Percentiles rank a stretch among this genome's conserved stretches.
These are phyloP conservation scores for Psilopsiagon aurifrons DNA, from an alignment of 2,113 vertebrate species.

Conservation along the genomic window DNA sequence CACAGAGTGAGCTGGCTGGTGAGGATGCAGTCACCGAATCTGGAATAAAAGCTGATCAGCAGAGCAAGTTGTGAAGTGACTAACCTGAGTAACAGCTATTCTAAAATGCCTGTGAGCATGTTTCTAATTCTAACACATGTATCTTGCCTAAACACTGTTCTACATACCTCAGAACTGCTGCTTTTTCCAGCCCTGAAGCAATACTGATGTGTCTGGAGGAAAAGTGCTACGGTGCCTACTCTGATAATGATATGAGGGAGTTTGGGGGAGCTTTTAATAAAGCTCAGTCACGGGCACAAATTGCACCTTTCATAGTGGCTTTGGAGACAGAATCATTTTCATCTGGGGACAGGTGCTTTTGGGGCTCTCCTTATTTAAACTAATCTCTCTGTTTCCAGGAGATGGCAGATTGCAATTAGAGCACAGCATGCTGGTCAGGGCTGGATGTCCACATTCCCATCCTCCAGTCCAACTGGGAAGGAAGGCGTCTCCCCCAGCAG, in stretches of 20 bases:
- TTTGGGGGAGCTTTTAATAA: not conserved
- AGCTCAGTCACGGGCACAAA: not conserved
- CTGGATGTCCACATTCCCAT: not conserved
- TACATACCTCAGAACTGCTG: accelerated
- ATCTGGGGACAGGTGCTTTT: not conserved
- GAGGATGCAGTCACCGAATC: not conserved
- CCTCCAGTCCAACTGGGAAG: not conserved
- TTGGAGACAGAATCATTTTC: not conserved
- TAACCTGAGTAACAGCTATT: not conserved
- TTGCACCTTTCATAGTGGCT: not conserved
- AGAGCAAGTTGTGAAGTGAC: not conserved
- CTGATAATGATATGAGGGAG: not conserved
- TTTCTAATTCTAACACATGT: not conserved
- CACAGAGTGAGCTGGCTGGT: not conserved
- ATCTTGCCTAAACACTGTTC: not conserved
- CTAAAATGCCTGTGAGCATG: not conserved
- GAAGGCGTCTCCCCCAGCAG: not conserved
- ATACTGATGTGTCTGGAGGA: not conserved
- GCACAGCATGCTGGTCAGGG: not conserved
- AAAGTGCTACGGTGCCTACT: not conserved
- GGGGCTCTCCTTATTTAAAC: not conserved
- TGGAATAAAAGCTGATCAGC: not conserved
- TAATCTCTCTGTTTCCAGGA: not conserved
- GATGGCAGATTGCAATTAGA: not conserved
- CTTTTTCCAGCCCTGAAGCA: not conserved